Base-by-base conservation (phyloP, 1,140 invertebrate genomes). In the Drosophila biarmipes region DNA sequence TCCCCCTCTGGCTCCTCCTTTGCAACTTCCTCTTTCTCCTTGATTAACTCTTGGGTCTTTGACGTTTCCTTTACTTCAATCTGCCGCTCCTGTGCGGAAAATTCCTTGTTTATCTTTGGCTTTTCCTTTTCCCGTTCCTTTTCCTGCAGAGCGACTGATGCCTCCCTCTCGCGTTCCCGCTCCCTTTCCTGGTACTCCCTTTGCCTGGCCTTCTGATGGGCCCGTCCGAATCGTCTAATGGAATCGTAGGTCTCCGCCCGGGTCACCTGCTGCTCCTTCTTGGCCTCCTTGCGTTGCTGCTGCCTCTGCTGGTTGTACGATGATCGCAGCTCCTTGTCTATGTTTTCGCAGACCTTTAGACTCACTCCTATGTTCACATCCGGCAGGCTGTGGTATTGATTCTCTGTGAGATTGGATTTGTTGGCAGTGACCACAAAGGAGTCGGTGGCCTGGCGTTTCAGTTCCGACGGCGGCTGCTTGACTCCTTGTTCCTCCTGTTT, bases 321-420 rank as follows among this genome's bases (percentile, higher is more conserved):
- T 35, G 92, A 93, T 46, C 95, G 91, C 51, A 95, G 81, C 91
- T 95, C 94, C 45, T 94, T 94, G 90, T 95, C 95, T 76, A 95
- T 95, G 73, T 92, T 93, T 87, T 95, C 95, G 38, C 94, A 95
- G 73, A 94, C 94, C 74, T 94, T 93, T 29, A 95, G 93, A 72
- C 93, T 94, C 80, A 94, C 94, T 53, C 94, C 93, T 34, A 95
- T 94, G 48, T 94, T 94, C 31, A 95, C 94, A 90, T 95, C 95
- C 8, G 95, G 95, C 58, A 95, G 90, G 6, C 95, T 95, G 85
- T 94, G 94, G 73, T 95, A 95, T 84, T 95, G 94, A 91, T 95
- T 95, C 91, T 95, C 94, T 52, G 43, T 40, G 6, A 90, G 73
- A 78, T 90, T 90, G 34, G 82, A 73, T 56, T 91, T 90, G 24